These are phyloP conservation scores for Tetragonula carbonaria DNA, from an alignment of 2,888 invertebrate species.

Conservation along the genomic window DNA sequence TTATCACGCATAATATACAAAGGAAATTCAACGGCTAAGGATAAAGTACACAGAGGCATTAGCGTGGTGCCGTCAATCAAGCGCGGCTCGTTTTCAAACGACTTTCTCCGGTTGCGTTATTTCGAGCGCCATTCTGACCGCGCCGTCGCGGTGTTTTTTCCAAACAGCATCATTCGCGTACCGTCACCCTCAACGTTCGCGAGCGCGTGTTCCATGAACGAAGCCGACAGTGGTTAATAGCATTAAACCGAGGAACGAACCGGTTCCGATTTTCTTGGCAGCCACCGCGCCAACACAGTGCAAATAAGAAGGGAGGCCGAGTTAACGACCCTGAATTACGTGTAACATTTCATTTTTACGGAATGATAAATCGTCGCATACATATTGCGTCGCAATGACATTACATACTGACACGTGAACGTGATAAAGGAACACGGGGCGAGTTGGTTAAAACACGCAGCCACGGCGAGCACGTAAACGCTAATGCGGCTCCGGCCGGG, in stretches of 20 bases:
- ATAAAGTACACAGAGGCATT: neutral
- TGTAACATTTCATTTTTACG: constrained; percentile 31
- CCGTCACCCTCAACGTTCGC: neutral
- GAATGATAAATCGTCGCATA: constrained; percentile 44
- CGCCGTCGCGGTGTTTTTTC: neutral
- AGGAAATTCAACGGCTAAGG: neutral
- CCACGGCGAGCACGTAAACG: constrained; percentile 34
- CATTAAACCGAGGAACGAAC: neutral
- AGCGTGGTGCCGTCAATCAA: neutral
- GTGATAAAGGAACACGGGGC: constrained; percentile 42
- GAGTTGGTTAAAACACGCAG: constrained; percentile 6
- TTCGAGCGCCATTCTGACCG: neutral
- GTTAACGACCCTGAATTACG: constrained; percentile 25
- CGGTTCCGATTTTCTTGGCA: constrained; percentile 16
- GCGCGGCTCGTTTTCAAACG: neutral
- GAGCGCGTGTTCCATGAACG: constrained; percentile 3
- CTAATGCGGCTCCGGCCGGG: constrained; percentile 22
- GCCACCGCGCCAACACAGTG: neutral
- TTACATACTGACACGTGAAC: constrained; percentile 43
- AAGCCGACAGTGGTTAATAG: neutral
- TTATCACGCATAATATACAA: neutral
- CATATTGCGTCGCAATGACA: constrained; percentile 34
- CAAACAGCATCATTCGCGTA: neutral
- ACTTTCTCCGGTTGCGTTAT: neutral
- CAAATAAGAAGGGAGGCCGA: constrained; percentile 2